A percentile compares a stretch with the other conserved stretches of the same genome.
phyloP scores from a whole-genome alignment of 2,888 invertebrate genomes.

The Aphelenchoides bicaudatus region DNA sequence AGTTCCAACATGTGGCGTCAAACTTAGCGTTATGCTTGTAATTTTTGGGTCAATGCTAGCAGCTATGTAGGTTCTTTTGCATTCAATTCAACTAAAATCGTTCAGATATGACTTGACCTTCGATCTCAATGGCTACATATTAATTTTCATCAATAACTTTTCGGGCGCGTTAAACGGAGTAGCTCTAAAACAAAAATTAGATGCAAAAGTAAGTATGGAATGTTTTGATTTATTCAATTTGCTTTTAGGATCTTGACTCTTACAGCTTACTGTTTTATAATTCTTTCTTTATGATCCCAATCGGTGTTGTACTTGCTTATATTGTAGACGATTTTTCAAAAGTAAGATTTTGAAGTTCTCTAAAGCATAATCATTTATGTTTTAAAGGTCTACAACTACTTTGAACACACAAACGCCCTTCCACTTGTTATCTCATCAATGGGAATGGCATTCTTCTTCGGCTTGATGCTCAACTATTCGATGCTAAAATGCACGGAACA shows the following conservation, averaged over 20 bases:
- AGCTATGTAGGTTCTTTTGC: constrained; percentile 67
- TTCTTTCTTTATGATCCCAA: constrained; percentile 63
- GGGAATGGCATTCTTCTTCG: constrained; percentile 86
- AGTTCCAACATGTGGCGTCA: constrained; percentile 70
- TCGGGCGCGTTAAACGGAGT: constrained; percentile 97
- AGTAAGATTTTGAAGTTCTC: constrained; percentile 45
- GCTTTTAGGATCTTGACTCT: constrained; percentile 62
- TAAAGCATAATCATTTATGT: background rate
- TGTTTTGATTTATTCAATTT: constrained; percentile 15
- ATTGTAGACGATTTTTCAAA: constrained; percentile 61
- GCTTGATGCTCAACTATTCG: constrained; percentile 88
- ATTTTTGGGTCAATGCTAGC: constrained; percentile 87
- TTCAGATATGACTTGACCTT: constrained; percentile 78
- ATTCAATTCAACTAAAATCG: constrained; percentile 43
- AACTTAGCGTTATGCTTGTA: constrained; percentile 90
- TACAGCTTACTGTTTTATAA: constrained; percentile 65
- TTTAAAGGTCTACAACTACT: constrained; percentile 26
- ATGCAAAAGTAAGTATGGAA: constrained; percentile 68
- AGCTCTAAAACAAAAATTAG: constrained; percentile 90
- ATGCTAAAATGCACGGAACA: constrained; percentile 89
- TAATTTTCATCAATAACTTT: constrained; percentile 84
- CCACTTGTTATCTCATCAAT: constrained; percentile 65
- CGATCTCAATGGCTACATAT: constrained; percentile 81
- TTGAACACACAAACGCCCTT: constrained; percentile 44
- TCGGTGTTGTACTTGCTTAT: constrained; percentile 56